phyloP scores from a whole-genome alignment of 2,888 invertebrate genomes.

The Lepidocyrtinus sp. region DNA sequence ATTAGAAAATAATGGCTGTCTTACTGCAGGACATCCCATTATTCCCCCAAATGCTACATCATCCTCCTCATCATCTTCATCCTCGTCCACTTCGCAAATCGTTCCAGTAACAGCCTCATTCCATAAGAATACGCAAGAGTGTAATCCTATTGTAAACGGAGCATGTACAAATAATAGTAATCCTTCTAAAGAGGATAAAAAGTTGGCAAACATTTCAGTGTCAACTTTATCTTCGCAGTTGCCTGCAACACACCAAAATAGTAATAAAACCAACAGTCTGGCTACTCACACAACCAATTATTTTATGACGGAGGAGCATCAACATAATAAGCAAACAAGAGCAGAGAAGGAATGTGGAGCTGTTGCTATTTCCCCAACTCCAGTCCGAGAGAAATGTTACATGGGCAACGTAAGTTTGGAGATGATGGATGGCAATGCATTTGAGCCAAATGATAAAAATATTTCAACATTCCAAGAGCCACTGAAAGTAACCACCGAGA shows the following conservation, averaged over 20 bases:
- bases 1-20: slow-evolving; percentile 34
- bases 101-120: slow-evolving; percentile 30
- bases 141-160: background rate
- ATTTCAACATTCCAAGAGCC: slow-evolving; percentile 24
- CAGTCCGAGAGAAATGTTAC: too few species aligned
- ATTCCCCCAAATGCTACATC: background rate
- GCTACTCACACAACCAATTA: background rate
- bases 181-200: slow-evolving; percentile 5
- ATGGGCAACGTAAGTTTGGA: too few species aligned
- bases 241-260: slow-evolving; percentile 30
- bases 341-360: slow-evolving; percentile 16
- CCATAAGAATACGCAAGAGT: background rate
- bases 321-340: background rate
- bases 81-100: too few species aligned
- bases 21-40: slow-evolving; percentile 27
- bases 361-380: background rate
- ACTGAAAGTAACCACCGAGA: slow-evolving; percentile 31
- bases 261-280: background rate
- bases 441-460: slow-evolving; percentile 32
- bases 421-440: slow-evolving; percentile 43
- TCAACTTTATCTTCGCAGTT: slow-evolving; percentile 35
- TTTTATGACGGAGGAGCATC: slow-evolving; percentile 3
- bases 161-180: background rate
- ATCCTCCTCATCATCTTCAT: background rate
- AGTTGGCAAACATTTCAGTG: slow-evolving; percentile 50